phyloP scores from a whole-genome alignment of 2,888 invertebrate species.

The Apodemia mormo region DNA sequence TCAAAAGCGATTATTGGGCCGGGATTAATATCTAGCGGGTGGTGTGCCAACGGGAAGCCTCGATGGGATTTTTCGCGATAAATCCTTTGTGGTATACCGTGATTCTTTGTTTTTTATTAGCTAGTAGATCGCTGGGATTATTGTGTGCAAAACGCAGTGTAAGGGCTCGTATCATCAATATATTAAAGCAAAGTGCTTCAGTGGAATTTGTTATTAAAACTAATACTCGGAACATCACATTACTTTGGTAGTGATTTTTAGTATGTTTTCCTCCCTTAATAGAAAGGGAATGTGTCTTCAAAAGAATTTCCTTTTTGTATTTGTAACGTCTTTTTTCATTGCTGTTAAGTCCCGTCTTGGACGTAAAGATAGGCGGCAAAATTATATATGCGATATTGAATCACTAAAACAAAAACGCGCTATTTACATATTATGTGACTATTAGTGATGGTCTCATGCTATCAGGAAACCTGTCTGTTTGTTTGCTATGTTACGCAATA shows the following conservation, averaged over 20 bases:
- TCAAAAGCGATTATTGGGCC: conserved; percentile 60
- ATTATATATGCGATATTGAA: no score
- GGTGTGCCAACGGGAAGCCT: conserved; percentile 44
- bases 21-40: conserved; percentile 68
- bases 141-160: conserved; percentile 7
- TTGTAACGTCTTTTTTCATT: no score
- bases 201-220: neutral
- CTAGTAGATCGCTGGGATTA: conserved; percentile 18
- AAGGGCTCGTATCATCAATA: neutral
- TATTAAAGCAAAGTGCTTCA: neutral
- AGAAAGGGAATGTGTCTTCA: no score
- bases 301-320: no score
- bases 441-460: no score
- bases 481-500: no score
- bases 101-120: conserved; percentile 37
- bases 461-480: no score
- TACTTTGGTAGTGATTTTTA: neutral
- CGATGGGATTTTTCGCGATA: conserved; percentile 59
- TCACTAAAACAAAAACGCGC: no score
- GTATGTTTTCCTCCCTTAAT: neutral
- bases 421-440: no score
- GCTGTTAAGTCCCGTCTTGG: no score
- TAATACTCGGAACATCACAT: neutral
- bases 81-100: conserved; percentile 49
- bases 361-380: no score